Percentiles rank a stretch among this genome's conserved stretches.
These are phyloP conservation scores for Melitaea athalia DNA, from an alignment of 2,888 invertebrate genomes.

Conservation along the genomic window DNA sequence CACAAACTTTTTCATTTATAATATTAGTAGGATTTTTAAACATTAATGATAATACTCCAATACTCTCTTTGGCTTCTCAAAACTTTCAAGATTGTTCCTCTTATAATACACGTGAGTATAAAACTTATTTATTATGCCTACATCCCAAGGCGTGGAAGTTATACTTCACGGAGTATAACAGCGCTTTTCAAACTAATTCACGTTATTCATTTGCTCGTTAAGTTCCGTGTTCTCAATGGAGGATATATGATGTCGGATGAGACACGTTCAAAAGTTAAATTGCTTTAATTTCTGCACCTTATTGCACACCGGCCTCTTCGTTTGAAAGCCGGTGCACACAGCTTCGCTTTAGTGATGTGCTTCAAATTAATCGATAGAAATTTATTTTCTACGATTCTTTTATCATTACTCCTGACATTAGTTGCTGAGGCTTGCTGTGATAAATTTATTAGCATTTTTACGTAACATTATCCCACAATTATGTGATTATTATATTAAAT, in stretches of 20 bases:
- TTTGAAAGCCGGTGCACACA: slow-evolving; percentile 65
- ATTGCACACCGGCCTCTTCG: slow-evolving; percentile 62
- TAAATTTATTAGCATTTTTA: no score
- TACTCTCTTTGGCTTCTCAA: not conserved
- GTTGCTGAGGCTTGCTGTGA: no score
- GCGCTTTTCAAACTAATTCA: slow-evolving; percentile 26
- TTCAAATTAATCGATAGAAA: slow-evolving; percentile 24
- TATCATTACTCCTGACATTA: not conserved
- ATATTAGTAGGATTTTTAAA: not conserved
- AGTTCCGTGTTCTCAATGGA: slow-evolving; percentile 42
- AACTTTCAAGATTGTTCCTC: slow-evolving; percentile 11
- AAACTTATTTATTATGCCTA: slow-evolving; percentile 14
- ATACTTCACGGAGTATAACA: slow-evolving; percentile 15
- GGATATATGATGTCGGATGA: slow-evolving; percentile 51
- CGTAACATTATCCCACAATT: no score
- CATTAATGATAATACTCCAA: slow-evolving; percentile 6
- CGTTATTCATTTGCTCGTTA: slow-evolving; percentile 47
- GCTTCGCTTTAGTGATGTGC: slow-evolving; percentile 59
- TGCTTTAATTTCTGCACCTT: slow-evolving; percentile 77
- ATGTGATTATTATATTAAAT: no score
- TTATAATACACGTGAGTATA: not conserved
- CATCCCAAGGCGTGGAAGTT: slow-evolving; percentile 13
- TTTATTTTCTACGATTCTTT: slow-evolving; percentile 1
- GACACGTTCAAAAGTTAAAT: slow-evolving; percentile 76
- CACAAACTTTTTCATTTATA: no score